Conservation (phyloP, 2,797 vertebrate species). For the Chanos chanos region DNA sequence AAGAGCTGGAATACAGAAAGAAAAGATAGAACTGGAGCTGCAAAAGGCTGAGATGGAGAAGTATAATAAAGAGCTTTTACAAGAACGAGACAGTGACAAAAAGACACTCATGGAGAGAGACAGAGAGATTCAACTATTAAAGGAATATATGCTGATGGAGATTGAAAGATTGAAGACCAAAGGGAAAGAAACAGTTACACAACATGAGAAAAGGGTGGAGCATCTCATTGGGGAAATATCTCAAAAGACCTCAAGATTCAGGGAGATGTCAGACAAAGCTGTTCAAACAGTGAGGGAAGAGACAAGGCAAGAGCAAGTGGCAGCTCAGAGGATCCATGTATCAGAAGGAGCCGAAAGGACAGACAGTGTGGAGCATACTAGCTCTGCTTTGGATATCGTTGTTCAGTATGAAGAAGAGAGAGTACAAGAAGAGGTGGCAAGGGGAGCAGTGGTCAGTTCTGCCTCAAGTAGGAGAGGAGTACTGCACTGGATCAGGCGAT, state of each 20-base stretch:
- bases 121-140: constrained; percentile 42
- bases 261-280: constrained; percentile 32
- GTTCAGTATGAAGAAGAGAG: constrained; percentile 4
- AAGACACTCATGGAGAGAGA: constrained; percentile 38
- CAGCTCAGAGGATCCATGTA: not conserved
- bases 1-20: constrained; percentile 38
- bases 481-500: constrained; percentile 29
- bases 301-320: not conserved
- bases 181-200: constrained; percentile 8
- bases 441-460: not conserved
- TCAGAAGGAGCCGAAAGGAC: not conserved
- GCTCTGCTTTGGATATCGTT: not conserved
- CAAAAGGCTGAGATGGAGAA: constrained; percentile 17
- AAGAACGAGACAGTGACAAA: constrained; percentile 13
- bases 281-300: constrained; percentile 36
- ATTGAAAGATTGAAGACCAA: constrained; percentile 29
- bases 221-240: constrained; percentile 11
- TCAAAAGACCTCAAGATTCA: constrained; percentile 5
- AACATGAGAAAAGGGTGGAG: constrained; percentile 29
- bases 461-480: constrained; percentile 20
- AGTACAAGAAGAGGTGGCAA: not conserved
- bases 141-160: constrained; percentile 40
- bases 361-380: not conserved
- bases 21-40: constrained; percentile 35
- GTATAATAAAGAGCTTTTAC: not conserved